Conservation (phyloP, 2,888 invertebrate genomes). For the Scaeva pyrastri region DNA sequence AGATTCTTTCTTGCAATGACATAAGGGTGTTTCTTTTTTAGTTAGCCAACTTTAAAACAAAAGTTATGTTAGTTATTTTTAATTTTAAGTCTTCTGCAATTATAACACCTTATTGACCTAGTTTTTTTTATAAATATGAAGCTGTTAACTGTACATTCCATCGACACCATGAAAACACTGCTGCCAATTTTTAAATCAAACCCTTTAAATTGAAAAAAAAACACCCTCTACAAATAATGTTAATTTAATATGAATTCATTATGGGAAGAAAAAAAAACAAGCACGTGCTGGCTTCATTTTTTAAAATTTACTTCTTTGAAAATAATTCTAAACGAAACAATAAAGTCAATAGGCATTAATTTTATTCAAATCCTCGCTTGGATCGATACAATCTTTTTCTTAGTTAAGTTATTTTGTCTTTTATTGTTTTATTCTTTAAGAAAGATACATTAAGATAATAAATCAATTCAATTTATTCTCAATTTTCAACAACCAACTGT, state of each 20-base stretch:
- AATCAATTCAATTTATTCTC: constrained; percentile 62
- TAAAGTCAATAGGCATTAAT: neutral
- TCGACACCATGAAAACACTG: too few relatives aligned
- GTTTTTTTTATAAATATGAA: too few relatives aligned
- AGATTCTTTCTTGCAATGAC: neutral
- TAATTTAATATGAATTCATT: neutral
- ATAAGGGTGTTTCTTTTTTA: too few relatives aligned
- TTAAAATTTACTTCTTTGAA: neutral
- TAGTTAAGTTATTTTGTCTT: neutral
- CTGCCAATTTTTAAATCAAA: too few relatives aligned
- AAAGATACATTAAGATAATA: too few relatives aligned
- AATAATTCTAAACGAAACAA: neutral
- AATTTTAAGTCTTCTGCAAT: too few relatives aligned
- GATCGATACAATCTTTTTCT: neutral
- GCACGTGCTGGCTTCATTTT: neutral
- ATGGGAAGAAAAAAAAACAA: too few relatives aligned
- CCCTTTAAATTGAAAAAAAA: too few relatives aligned
- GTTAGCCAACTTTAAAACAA: too few relatives aligned
- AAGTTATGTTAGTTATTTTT: too few relatives aligned
- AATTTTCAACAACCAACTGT: neutral
- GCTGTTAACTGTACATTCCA: too few relatives aligned
- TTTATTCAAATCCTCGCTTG: neutral
- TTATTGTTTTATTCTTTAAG: neutral
- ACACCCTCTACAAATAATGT: neutral
- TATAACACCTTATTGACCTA: too few relatives aligned